Evolutionary conservation across 2,113 vertebrate genomes (phyloP), one percentile per base, ranked within the genome.

Genomic region (Lamprologus ornatipinnis): DNA sequence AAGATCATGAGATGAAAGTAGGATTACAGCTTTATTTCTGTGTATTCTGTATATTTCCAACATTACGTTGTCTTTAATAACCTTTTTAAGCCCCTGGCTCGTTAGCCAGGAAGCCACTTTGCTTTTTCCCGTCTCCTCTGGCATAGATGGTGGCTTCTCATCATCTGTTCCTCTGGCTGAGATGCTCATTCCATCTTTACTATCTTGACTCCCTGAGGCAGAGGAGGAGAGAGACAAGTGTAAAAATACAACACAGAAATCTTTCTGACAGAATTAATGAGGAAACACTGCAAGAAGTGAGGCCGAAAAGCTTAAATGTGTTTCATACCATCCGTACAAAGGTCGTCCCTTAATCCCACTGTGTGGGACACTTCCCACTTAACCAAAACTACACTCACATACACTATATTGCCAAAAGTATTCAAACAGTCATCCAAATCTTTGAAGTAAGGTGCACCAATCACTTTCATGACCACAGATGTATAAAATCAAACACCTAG

Each of bases 21-120:
- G 53, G 21, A 81, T 8, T 47, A 54, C 3, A 15, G 26, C 75
- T 58, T 31, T 6, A 51, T 84, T 33, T 82, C 28, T 70, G 13
- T 51, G 12, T 28, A 75, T 65, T 37, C 19, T 65, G 60, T 45
- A 15, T 15, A 45, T 73, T 73, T 1, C 37, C 65, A 42, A 73
- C 13, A 26, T 73, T 6, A 26, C 23, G 12, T 95, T 2, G n/a
- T 94, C 78, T 92, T 84, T 47, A 80, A 92, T 95, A 83, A 95
- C 96, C 19, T 92, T 95, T 1, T 98, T 97, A 26, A 87, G 4
- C 0, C 94, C 93, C 78, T 96, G 89, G 95, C 96, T 96, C 89
- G 98, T 99, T 79, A 99, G 84, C 98, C 98, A 99, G 0, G 97
- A 99, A 40, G 97, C 98, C 93, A 99, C 98, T 88, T 99, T 99